phyloP scores from a whole-genome alignment of 2,113 vertebrate species.

The Epinephelus moara region DNA sequence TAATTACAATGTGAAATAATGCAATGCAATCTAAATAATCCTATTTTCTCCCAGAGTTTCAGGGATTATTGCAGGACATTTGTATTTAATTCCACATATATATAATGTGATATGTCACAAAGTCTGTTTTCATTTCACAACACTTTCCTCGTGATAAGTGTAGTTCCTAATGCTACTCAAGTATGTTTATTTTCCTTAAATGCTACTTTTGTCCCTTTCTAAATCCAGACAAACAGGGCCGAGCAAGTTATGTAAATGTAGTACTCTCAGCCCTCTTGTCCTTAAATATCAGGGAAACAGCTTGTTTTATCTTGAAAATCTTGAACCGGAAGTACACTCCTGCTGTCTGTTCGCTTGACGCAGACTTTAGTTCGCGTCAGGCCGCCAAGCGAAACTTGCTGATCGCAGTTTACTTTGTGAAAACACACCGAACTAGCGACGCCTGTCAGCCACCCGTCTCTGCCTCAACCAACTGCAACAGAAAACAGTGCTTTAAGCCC shows the following conservation, averaged over 20 bases:
- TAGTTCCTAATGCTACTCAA: too few species aligned
- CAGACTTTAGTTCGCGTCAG: neutral
- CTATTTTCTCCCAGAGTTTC: too few species aligned
- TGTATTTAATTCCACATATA: too few species aligned
- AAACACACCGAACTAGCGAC: neutral
- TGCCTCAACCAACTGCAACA: neutral
- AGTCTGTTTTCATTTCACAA: too few species aligned
- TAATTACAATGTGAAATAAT: too few species aligned
- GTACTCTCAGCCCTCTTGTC: neutral
- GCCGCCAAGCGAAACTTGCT: slow-evolving; percentile 60
- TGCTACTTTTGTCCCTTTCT: too few species aligned
- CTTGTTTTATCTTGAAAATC: slow-evolving; percentile 51
- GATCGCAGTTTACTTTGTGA: neutral
- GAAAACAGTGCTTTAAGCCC: neutral
- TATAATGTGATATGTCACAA: too few species aligned
- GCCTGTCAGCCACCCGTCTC: rapidly evolving
- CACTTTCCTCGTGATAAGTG: too few species aligned
- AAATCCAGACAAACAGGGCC: too few species aligned
- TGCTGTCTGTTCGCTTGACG: neutral
- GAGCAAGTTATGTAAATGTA: neutral
- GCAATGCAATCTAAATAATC: too few species aligned
- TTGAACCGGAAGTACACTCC: neutral
- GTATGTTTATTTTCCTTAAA: too few species aligned
- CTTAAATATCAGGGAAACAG: neutral
- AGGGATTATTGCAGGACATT: too few species aligned